These are phyloP conservation scores for Diadema setosum DNA, from an alignment of 35 echinoderm and acorn worm genomes.

Conservation along the genomic window DNA sequence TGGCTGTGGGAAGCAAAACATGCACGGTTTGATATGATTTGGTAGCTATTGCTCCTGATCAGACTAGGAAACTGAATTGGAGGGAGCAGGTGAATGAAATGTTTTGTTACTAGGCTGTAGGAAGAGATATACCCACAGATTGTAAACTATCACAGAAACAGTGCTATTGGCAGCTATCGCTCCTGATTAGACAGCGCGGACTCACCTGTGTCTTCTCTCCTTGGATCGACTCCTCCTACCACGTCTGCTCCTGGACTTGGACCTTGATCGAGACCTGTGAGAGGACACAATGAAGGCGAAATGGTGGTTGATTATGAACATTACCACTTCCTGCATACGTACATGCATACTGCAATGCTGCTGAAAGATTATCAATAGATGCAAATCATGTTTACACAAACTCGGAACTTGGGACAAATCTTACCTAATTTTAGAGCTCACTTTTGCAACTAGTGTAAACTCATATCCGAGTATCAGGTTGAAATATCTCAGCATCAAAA, in stretches of 20 bases:
- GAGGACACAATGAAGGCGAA: neutral
- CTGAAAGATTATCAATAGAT: neutral
- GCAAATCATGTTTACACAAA: neutral
- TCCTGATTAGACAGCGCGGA: too few species aligned
- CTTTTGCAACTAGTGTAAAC: neutral
- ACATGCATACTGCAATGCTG: neutral
- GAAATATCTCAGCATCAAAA: too few species aligned
- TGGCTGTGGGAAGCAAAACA: too few species aligned
- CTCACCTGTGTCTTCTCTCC: constrained; percentile 39
- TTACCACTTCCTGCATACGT: neutral
- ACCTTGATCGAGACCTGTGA: constrained; percentile 38
- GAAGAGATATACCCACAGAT: too few species aligned
- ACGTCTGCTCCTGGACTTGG: constrained; percentile 37
- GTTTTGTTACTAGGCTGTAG: too few species aligned
- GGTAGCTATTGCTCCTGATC: too few species aligned
- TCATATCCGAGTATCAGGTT: neutral
- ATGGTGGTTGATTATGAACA: neutral
- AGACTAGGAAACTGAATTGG: too few species aligned
- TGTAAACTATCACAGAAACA: too few species aligned
- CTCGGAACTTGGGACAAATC: neutral
- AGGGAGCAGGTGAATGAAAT: too few species aligned
- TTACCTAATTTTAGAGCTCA: neutral
- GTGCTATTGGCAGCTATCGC: too few species aligned
- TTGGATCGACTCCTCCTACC: constrained; percentile 9
- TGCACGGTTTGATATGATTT: too few species aligned